These are phyloP conservation scores for Montipora foliosa DNA, from an alignment of 64 coral and sea anemone genomes.

Conservation along the genomic window DNA sequence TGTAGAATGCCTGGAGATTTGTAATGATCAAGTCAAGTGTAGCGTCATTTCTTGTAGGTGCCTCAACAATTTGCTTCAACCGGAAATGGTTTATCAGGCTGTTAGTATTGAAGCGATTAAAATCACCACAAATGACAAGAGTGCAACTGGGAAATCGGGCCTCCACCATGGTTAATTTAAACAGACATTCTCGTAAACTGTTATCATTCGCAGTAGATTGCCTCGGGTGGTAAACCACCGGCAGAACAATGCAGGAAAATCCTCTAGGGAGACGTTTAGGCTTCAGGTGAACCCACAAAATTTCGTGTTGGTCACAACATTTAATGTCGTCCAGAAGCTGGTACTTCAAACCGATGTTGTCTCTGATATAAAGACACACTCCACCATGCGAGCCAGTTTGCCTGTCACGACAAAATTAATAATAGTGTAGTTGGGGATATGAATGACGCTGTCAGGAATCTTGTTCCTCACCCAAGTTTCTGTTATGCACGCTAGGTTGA, in stretches of 20 bases:
- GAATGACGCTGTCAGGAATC: constrained; percentile 26
- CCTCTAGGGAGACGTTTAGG: constrained; percentile 47
- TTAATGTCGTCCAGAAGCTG: background rate
- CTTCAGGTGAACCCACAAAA: constrained; percentile 12
- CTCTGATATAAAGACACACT: constrained; percentile 24
- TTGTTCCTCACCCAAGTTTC: constrained; percentile 65
- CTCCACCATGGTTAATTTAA: too few relatives aligned
- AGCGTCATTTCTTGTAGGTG: constrained; percentile 46
- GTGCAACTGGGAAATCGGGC: too few relatives aligned
- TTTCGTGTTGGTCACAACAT: constrained; percentile 35
- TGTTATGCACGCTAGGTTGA: constrained; percentile 33
- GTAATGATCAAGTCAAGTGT: constrained; percentile 41
- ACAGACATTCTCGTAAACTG: constrained; percentile 7
- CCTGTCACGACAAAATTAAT: constrained; percentile 15
- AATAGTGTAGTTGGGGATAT: constrained; percentile 39
- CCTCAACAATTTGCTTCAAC: constrained; percentile 49
- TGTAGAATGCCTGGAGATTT: constrained; percentile 36
- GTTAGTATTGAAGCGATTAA: constrained; percentile 16
- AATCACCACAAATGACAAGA: constrained; percentile 31
- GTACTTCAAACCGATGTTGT: constrained; percentile 15
- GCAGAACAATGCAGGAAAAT: constrained; percentile 30
- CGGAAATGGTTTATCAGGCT: constrained; percentile 39
- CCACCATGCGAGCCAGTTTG: constrained; percentile 6
- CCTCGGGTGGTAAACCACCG: constrained; percentile 43
- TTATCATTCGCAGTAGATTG: constrained; percentile 8